Evolutionary conservation across 2,888 invertebrate species (phyloP), one percentile per base, ranked within the genome.

Genomic region (Lysandra coridon): DNA sequence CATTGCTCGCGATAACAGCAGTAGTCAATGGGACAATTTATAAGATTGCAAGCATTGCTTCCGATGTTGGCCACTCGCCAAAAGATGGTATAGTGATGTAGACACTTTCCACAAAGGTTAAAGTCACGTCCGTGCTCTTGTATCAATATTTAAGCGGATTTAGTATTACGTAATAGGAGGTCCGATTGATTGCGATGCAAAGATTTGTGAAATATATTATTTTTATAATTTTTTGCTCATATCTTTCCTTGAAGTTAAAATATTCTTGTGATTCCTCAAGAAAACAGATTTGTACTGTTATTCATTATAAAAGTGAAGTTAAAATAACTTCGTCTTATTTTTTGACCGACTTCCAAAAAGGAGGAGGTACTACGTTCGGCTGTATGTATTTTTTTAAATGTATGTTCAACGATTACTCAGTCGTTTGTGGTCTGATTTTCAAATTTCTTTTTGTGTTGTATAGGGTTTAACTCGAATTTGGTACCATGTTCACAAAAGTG

Each of bases 111-210:
- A 80, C 82, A 82, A 83, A 83, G 84, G 83, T 83, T 83, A 80
- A 76, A 75, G 23, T 75, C 76, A 76, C 76, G 57, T 76, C 57
- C 81, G 74, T 80, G 82, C 57, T 77, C 84, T 86, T 86, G 85
- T 84, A 84, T 87, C 87, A 85, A 90, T 90, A 90, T 91, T 91
- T 83, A 81, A 81, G 79, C 85, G 91, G 90, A 90, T 88, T 88
- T 84, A 83, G 75, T 49, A 53, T 57, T 76, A 53, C 76, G 33
- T 76, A 33, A 76, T 76, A 53, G 57, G 33, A 57, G 57, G 33
- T 17, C 53, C 33, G 23, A 76, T 57, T 2, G 30, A 53, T 53
- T 30, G 53, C 33, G 30, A 53, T 75, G 44, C 33, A 57, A 76
- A 30, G 10, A n/a, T 17, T 74, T 74, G n/a, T 74, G 12, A 14